Conservation (phyloP, 2,113 vertebrate species). For the Nymphicus hollandicus region DNA sequence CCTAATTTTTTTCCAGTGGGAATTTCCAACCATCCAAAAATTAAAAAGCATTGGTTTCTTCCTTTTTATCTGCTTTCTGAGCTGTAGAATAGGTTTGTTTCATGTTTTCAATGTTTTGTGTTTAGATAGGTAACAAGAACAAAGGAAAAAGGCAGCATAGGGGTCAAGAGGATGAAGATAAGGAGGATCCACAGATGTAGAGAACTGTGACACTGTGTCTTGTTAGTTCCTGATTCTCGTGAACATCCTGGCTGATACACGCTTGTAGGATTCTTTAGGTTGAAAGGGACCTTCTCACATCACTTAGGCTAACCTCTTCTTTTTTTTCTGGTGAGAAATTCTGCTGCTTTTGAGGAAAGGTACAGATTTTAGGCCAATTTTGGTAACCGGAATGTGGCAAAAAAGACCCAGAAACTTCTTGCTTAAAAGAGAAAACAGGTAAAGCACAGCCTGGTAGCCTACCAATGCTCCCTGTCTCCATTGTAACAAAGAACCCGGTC, state of each 20-base stretch:
- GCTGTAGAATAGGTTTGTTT: neutral
- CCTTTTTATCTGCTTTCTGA: slow-evolving; percentile 11
- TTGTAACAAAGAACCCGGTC: neutral
- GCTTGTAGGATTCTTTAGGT: neutral
- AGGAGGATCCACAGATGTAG: neutral
- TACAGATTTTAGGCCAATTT: neutral
- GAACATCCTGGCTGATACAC: neutral
- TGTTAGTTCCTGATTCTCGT: neutral
- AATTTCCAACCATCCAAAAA: neutral
- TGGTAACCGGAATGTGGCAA: neutral
- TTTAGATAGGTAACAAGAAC: neutral
- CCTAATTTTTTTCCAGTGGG: neutral
- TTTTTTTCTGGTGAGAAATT: neutral
- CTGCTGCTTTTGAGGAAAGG: neutral
- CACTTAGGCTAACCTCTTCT: neutral
- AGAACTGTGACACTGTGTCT: neutral
- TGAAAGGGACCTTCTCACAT: neutral
- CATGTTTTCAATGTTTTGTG: neutral
- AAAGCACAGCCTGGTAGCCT: neutral
- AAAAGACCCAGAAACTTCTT: neutral
- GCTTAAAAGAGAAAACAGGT: neutral
- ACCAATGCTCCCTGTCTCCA: neutral
- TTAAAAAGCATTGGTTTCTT: neutral
- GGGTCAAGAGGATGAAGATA: neutral
- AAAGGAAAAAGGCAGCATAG: neutral